These are phyloP conservation scores for Eulemur coronatus DNA, from an alignment of 2,797 vertebrate species.

Conservation along the genomic window DNA sequence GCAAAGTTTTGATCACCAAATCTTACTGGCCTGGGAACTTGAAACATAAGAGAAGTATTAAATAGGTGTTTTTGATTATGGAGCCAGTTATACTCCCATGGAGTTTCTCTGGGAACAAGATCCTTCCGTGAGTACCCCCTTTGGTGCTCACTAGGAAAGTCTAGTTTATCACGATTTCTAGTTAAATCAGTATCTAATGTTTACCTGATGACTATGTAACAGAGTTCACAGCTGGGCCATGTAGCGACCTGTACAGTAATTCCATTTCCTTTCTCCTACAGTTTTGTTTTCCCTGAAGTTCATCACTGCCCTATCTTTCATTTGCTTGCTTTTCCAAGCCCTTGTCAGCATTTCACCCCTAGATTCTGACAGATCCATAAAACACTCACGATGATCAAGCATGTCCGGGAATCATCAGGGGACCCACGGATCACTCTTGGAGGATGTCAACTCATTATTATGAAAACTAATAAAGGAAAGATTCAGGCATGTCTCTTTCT, in stretches of 20 bases:
- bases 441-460: neutral
- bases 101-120: neutral
- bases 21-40: no score
- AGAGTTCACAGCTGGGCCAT: neutral
- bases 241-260: neutral
- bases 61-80: no score
- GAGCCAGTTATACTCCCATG: no score
- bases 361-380: neutral
- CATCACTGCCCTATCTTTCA: neutral
- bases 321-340: neutral
- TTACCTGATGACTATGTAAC: neutral
- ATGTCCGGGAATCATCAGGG: neutral
- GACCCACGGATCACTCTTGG: neutral
- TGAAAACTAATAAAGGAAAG: neutral
- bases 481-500: neutral
- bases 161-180: neutral
- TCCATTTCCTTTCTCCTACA: neutral
- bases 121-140: neutral
- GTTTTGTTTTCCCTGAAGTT: neutral
- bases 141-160: no score
- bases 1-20: no score
- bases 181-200: neutral
- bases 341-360: neutral
- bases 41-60: no score
- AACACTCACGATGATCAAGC: neutral